Conservation (phyloP, 2,113 vertebrate genomes). For the Pseudopodoces humilis region DNA sequence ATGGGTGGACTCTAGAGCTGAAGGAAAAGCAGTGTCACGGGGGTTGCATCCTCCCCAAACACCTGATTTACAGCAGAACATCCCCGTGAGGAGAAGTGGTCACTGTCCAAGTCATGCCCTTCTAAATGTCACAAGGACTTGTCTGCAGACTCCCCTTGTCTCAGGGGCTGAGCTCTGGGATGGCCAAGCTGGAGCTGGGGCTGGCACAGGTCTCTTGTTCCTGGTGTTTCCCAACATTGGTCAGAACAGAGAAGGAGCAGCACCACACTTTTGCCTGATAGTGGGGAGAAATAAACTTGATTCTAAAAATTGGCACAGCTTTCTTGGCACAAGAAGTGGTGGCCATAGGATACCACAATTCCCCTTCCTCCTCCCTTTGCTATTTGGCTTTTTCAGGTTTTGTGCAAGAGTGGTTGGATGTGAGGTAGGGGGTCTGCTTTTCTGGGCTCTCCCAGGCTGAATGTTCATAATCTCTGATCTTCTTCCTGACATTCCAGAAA, state of each 20-base stretch:
- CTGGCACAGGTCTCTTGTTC: background rate
- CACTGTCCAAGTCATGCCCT: accelerated
- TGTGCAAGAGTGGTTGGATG: background rate
- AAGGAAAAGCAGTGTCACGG: background rate
- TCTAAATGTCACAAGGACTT: accelerated
- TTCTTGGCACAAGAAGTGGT: background rate
- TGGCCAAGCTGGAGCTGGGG: background rate
- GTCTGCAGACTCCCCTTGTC: background rate
- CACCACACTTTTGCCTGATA: background rate
- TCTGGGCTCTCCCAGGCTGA: accelerated
- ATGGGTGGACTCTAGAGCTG: background rate
- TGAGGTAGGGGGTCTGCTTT: background rate
- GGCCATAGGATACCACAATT: background rate
- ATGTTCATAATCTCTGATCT: background rate
- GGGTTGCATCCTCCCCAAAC: background rate
- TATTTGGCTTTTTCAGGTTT: background rate
- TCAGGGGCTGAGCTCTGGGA: background rate
- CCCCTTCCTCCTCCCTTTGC: background rate
- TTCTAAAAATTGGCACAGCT: background rate
- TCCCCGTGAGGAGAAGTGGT: background rate
- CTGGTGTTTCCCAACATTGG: background rate
- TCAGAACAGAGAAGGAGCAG: background rate
- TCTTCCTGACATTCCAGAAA: background rate
- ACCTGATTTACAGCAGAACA: background rate
- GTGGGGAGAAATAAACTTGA: background rate